Conservation (phyloP, 2,113 vertebrate genomes). For the Cricetomys ansorgei region DNA sequence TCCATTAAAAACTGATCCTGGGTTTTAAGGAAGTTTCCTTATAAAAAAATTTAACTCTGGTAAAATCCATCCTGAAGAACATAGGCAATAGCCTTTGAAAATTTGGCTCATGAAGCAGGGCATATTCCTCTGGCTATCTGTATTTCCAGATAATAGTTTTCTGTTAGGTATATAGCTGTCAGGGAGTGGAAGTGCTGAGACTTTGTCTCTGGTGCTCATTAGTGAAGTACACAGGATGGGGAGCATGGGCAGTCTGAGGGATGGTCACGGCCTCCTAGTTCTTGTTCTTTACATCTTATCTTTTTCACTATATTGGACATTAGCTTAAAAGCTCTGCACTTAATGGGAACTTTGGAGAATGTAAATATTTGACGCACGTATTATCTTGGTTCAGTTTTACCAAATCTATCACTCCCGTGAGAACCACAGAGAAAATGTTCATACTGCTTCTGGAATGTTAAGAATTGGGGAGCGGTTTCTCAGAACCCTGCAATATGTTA, state of each 20-base stretch:
- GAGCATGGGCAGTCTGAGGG: not conserved
- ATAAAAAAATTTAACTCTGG: not conserved
- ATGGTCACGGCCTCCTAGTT: not conserved
- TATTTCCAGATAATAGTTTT: slow-evolving; percentile 71
- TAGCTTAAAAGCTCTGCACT: slow-evolving; percentile 56
- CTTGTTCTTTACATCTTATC: not conserved
- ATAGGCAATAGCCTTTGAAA: slow-evolving; percentile 60
- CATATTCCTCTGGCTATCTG: not conserved
- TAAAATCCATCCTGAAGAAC: slow-evolving; percentile 57
- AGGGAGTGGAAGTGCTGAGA: slow-evolving; percentile 8
- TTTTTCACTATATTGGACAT: slow-evolving; percentile 50
- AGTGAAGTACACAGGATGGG: not conserved
- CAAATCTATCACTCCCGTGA: slow-evolving; percentile 17
- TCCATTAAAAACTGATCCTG: slow-evolving; percentile 61
- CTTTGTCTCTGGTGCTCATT: slow-evolving; percentile 52
- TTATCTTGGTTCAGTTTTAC: slow-evolving; percentile 60
- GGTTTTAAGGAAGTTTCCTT: slow-evolving; percentile 52
- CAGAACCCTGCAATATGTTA: slow-evolving; percentile 44
- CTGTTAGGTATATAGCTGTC: slow-evolving; percentile 23
- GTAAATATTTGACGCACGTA: slow-evolving; percentile 70
- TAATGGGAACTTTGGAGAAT: slow-evolving; percentile 44
- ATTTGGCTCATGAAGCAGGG: slow-evolving; percentile 63
- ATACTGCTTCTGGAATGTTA: slow-evolving; percentile 69
- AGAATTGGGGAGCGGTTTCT: slow-evolving; percentile 59
- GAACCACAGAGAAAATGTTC: slow-evolving; percentile 46